Base-by-base conservation (phyloP, 1,140 invertebrate species). In the Polypedilum vanderplanki region DNA sequence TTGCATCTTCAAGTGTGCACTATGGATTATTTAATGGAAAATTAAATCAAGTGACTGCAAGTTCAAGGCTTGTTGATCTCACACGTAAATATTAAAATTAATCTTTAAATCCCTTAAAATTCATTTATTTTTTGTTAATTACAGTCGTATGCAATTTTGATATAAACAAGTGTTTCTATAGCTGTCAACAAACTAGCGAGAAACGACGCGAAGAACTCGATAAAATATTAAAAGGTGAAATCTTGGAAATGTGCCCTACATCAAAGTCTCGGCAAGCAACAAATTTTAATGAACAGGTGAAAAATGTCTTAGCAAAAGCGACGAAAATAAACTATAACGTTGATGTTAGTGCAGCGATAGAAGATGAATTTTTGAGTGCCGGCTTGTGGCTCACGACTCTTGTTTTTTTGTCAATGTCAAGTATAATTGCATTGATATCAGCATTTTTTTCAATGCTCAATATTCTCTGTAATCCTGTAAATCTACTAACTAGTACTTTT, bases 401-500 rank as follows among this genome's bases (percentile, higher is more conserved):
- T 17, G 18, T 70, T 8, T 70, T 70, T 70, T 22, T 70, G 65
- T n/a, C 17, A 18, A 20, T 70, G 9, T 8, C 4, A 3, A 70
- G 17, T 8, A 3, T 22, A 20, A 18, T 70, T 70, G 17, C 65
- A 70, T 20, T 70, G 20, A 8, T 70, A 20, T 57, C 76, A 17
- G 8, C 67, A 4, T 17, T 75, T 0, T 75, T 74, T 12, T 75
- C 76, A 3, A 18, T 67, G 18, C 33, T 76, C 40, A 76, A 76
- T 65, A 24, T 76, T 20, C 67, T 46, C 24, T 76, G 15, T 40
- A 57, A 76, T 74, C 76, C 76, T 8, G 65, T 75, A 17, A 40
- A 76, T 65, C 20, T 20, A 10, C 64, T 76, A 22, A 73, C 74
- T 18, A 76, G 74, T n/a, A 74, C 74, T 17, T 75, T 75, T 65